These are phyloP conservation scores for Enteromius viviparus DNA, from an alignment of 2,797 vertebrate genomes.

Conservation along the genomic window DNA sequence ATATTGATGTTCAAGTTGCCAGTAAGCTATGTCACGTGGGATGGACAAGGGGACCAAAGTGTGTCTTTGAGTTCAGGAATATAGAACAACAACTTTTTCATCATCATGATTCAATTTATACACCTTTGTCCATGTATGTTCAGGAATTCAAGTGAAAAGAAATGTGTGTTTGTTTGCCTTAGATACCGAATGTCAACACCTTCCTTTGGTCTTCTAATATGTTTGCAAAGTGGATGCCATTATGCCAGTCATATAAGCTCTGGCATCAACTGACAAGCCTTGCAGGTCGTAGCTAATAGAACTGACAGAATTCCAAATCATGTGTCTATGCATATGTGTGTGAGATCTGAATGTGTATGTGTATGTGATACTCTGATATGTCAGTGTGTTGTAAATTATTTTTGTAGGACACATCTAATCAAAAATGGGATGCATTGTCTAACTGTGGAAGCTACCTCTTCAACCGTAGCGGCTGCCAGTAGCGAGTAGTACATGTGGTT, in stretches of 20 bases:
- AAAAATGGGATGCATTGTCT: slow-evolving; percentile 87
- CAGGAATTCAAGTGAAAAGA: slow-evolving; percentile 36
- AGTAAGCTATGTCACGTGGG: slow-evolving; percentile 15
- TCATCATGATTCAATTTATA: background rate
- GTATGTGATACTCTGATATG: slow-evolving; percentile 28
- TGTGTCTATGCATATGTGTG: slow-evolving; percentile 41
- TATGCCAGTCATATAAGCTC: slow-evolving; percentile 54
- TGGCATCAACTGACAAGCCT: slow-evolving; percentile 45
- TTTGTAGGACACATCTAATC: slow-evolving; percentile 77
- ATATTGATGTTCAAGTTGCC: slow-evolving; percentile 4
- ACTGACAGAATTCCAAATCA: slow-evolving; percentile 84
- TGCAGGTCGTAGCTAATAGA: slow-evolving; percentile 83
- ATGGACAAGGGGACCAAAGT: slow-evolving; percentile 1
- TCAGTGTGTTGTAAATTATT: slow-evolving; percentile 88
- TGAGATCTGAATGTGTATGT: slow-evolving; percentile 28
- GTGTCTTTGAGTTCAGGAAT: slow-evolving; percentile 18
- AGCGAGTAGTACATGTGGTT: slow-evolving; percentile 84
- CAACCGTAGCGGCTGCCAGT: slow-evolving; percentile 89
- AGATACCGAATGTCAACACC: slow-evolving; percentile 36
- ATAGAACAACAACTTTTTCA: slow-evolving; percentile 29
- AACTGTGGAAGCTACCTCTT: slow-evolving; percentile 98
- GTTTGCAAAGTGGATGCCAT: slow-evolving; percentile 38
- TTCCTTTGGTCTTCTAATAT: slow-evolving; percentile 24
- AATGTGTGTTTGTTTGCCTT: slow-evolving; percentile 39
- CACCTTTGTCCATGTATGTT: slow-evolving; percentile 37